Conservation (phyloP, 2,797 vertebrate species). For the Emys orbicularis region DNA sequence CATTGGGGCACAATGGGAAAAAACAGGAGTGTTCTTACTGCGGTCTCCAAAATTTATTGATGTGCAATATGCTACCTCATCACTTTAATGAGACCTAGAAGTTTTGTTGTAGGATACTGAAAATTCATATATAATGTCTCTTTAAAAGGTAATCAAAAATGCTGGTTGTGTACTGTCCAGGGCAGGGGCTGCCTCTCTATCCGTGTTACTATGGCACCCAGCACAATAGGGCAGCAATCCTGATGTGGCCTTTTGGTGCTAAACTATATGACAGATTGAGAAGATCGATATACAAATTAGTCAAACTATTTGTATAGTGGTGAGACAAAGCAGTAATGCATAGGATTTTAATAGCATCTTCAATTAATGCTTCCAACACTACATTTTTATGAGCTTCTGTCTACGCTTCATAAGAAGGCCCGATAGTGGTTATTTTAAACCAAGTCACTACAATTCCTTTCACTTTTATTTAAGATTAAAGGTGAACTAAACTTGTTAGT, state of each 20-base stretch:
- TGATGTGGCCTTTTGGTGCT: neutral
- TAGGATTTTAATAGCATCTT: conserved; percentile 25
- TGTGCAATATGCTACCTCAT: rapidly evolving
- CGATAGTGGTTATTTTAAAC: conserved; percentile 72
- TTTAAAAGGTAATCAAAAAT: neutral
- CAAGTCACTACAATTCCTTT: conserved; percentile 68
- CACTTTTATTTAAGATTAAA: conserved; percentile 65
- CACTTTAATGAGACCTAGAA: rapidly evolving
- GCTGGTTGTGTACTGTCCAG: neutral
- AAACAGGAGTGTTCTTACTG: neutral
- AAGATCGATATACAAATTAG: too few relatives aligned
- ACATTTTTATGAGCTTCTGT: neutral
- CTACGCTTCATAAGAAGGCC: neutral
- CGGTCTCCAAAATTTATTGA: rapidly evolving
- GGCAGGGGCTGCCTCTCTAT: neutral
- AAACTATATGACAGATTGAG: neutral
- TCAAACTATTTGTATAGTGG: too few relatives aligned
- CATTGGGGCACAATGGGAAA: neutral
- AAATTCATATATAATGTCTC: rapidly evolving
- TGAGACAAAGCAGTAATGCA: too few relatives aligned
- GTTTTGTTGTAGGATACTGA: neutral
- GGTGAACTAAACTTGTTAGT: conserved; percentile 61
- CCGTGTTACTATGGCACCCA: neutral
- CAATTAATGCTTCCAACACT: conserved; percentile 39
- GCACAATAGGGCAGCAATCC: neutral